A percentile compares a stretch with the other conserved stretches of the same genome.
phyloP scores from a whole-genome alignment of 2,113 vertebrate species.

The Dasyprocta punctata region DNA sequence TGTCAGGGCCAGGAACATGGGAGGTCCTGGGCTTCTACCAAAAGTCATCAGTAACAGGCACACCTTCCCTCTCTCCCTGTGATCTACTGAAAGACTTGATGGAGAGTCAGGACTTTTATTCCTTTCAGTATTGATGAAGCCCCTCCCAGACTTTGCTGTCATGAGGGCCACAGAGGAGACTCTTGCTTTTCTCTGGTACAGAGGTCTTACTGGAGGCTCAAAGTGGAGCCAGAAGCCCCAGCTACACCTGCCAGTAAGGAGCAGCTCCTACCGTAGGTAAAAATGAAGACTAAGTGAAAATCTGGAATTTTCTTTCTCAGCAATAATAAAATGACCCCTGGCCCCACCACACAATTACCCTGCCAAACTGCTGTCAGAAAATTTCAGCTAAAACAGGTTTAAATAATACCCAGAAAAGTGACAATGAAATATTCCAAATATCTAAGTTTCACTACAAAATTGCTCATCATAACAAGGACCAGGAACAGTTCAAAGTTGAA shows the following conservation, averaged over 20 bases:
- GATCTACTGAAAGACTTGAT: neutral
- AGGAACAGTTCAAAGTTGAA: neutral
- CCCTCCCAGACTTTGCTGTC: no score
- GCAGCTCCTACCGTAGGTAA: neutral
- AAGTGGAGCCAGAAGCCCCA: neutral
- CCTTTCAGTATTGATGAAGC: neutral
- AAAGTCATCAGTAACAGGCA: no score
- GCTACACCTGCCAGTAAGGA: neutral
- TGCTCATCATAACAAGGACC: neutral
- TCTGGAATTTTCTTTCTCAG: neutral
- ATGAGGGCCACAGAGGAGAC: neutral
- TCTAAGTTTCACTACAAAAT: neutral
- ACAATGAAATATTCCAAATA: neutral
- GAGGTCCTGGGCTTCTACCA: neutral
- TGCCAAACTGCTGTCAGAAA: neutral
- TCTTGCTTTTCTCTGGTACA: neutral
- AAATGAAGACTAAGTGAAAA: neutral
- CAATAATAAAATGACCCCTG: neutral
- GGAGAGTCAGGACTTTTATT: neutral
- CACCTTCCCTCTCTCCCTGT: neutral
- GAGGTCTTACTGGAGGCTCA: neutral
- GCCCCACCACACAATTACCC: rapidly evolving
- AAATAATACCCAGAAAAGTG: neutral
- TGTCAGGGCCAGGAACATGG: neutral
- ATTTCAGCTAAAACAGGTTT: neutral